Base-by-base conservation (phyloP, 2,113 vertebrate species). In the Misgurnus anguillicaudatus region DNA sequence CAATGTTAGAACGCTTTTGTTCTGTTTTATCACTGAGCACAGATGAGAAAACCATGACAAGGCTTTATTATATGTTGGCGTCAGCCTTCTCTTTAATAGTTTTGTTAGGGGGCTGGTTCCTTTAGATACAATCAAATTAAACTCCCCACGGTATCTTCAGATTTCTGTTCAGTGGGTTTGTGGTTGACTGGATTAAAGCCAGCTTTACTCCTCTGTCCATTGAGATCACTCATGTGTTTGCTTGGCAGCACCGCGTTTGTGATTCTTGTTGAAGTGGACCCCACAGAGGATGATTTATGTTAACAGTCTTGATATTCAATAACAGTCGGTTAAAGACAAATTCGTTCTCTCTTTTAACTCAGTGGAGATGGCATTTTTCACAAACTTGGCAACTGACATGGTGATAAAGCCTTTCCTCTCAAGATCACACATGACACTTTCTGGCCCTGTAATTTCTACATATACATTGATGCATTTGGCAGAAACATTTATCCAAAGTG, bases 1-100 rank as follows among this genome's bases (percentile, higher is more conserved):
- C 75, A 86, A 85, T 64, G 42, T 51, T 57, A 80, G 62, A 82
- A 80, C 68, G 38, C 62, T 58, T 70, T 80, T 87, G n/a, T 79
- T 83, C 61, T 67, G 42, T 66, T 80, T 58, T n/a, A 77, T 13
- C 16, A 5, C 36, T 41, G 38, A 51, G 16, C 75, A 60, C 53
- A 58, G 67, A 82, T 75, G 82, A 74, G 73, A 82, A 82, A 85
- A 81, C 75, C 83, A 81, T 16, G 38, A 69, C 61, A 62, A 47
- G 58, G 66, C 62, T 66, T 80, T 76, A 58, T 73, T 83, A 61
- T 67, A 42, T 45, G 73, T 21, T 83, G 82, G 53, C 38, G 17
- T 77, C 62, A 55, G 48, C 36, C 21, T 5, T 57, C 17, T 45
- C 17, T 80, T 80, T 82, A 71, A 77, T 72, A 66, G 67, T 73